Conservation (phyloP, 2,797 vertebrate genomes). For the Melanotaenia trifasciata region DNA sequence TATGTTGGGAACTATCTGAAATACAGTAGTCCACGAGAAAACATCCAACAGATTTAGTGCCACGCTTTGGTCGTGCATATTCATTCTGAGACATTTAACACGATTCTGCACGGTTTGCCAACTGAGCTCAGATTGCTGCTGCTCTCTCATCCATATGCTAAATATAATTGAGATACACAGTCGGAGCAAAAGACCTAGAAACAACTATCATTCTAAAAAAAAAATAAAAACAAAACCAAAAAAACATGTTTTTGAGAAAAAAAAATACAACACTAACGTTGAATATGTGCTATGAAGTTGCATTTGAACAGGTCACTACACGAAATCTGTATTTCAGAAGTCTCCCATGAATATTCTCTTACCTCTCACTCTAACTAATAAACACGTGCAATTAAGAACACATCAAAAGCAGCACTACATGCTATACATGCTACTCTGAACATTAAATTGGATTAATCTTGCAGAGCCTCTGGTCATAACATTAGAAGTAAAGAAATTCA, state of each 20-base stretch:
- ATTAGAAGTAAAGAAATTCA: constrained; percentile 53
- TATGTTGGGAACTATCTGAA: not conserved
- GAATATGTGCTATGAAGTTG: not conserved
- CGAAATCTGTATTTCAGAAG: constrained; percentile 1
- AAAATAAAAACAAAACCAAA: not conserved
- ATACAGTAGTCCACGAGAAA: constrained; percentile 32
- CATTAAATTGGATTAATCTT: constrained; percentile 48
- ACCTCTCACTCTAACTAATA: not conserved
- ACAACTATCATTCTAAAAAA: not conserved
- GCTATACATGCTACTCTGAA: constrained; percentile 10
- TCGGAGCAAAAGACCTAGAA: not conserved
- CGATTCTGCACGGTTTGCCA: constrained; percentile 48
- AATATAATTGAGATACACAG: constrained; percentile 39
- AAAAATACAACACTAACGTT: not conserved
- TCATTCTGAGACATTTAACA: constrained; percentile 51
- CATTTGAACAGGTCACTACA: not conserved
- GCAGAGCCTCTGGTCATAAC: constrained; percentile 35
- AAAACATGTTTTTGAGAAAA: too few relatives aligned
- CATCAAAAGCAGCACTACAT: not conserved
- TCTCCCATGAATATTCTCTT: not conserved
- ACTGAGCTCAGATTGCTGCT: constrained; percentile 29
- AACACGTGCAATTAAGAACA: constrained; percentile 2
- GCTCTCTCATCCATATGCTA: constrained; percentile 32
- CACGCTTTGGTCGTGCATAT: constrained; percentile 20
- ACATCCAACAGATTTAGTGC: constrained; percentile 35